Conservation (phyloP, 2,113 vertebrate genomes). For the Chaetodon auriga region DNA sequence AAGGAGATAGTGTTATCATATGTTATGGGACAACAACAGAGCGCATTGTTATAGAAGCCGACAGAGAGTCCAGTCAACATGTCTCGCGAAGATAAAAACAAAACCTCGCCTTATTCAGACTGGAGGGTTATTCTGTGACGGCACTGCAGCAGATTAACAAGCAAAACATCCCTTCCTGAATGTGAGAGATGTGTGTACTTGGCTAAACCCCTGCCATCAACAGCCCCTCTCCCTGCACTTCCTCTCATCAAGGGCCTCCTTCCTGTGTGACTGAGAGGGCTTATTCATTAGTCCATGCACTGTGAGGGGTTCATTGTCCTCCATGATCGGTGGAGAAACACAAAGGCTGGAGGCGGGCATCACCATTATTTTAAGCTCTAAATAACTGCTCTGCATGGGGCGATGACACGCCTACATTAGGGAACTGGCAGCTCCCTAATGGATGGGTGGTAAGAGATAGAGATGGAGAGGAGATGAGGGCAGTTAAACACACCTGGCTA, state of each 20-base stretch:
- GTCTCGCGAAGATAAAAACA: constrained; percentile 7
- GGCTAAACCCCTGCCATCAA: constrained; percentile 57
- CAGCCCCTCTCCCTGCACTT: constrained; percentile 65
- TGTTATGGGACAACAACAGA: background rate
- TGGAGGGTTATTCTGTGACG: constrained; percentile 26
- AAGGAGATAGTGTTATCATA: constrained; percentile 12
- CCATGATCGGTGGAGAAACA: constrained; percentile 70
- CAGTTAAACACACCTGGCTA: constrained; percentile 79
- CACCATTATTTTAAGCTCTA: constrained; percentile 79
- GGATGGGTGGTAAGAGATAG: constrained; percentile 47
- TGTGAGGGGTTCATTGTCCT: constrained; percentile 79
- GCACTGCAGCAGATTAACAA: constrained; percentile 47
- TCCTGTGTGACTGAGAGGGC: constrained; percentile 79
- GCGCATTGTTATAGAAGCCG: background rate
- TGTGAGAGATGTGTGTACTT: constrained; percentile 60
- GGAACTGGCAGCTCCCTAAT: constrained; percentile 68
- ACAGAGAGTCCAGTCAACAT: background rate
- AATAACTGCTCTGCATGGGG: constrained; percentile 74
- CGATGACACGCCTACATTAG: constrained; percentile 71
- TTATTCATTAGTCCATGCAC: constrained; percentile 79
- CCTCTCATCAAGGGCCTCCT: constrained; percentile 77
- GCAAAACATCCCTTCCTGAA: constrained; percentile 65
- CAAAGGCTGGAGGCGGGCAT: constrained; percentile 76
- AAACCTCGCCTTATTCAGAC: background rate
- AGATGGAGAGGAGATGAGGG: constrained; percentile 57